Evolutionary conservation across 2,888 invertebrate genomes (phyloP), one percentile per base, ranked within the genome.

Genomic region (Phaonia tiefii): DNA sequence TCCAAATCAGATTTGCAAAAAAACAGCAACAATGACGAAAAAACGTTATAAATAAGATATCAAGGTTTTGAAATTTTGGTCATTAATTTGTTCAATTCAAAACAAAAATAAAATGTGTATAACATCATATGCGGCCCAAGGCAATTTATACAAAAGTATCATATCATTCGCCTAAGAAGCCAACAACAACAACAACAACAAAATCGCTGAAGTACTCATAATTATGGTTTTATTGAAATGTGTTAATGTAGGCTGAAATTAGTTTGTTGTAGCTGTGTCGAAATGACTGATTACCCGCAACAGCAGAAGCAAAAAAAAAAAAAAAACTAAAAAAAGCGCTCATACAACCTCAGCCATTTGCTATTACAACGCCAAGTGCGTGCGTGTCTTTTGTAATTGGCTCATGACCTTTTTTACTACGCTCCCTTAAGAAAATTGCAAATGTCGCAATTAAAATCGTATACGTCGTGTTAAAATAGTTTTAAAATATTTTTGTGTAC

Each of bases 201-300:
- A 58, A 67, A 54, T 22, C 60, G 26, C 79, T 75, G 70, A 79
- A 79, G 79, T 69, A 69, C 75, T 69, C 67, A 69, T 75, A 72
- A 80, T 80, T 73, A 73, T 72, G 63, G 20, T 67, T 67, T 79
- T 75, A 67, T 67, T 42, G 66, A 67, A 66, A 46, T 72, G 25
- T 56, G 42, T 44, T 44, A 63, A 72, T 80, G 75, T 76, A 72
- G 75, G 69, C 72, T 75, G 69, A 73, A 80, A 75, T 75, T 63
- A 63, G 66, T 71, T 70, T 31, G 31, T 31, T 31, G 31, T 31
- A 31, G 31, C 31, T 31, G 4, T 8, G 31, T 31, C 3, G n/a
- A n/a, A n/a, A n/a, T n/a, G n/a, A n/a, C n/a, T n/a, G n/a, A n/a
- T n/a, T n/a, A 31, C 31, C 3, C 3, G 31, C 8, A 31, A 31